Evolutionary conservation across 2,113 vertebrate species (phyloP).

Genomic region (Tupaia tana): DNA sequence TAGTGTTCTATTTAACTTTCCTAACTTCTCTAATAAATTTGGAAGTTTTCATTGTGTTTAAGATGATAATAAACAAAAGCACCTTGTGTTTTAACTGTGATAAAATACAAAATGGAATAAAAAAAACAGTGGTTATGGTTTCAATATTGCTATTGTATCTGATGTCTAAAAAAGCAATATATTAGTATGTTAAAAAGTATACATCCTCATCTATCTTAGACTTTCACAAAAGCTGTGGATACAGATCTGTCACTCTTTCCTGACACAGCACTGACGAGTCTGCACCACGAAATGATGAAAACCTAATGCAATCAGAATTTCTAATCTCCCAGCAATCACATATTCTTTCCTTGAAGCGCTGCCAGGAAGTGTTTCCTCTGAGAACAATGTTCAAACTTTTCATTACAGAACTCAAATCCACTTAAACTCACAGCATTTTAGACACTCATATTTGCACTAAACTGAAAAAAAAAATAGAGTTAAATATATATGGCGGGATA

Average conservation of each 20-base stretch:
- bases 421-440: slow-evolving; percentile 58
- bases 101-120: slow-evolving; percentile 17
- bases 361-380: slow-evolving; percentile 63
- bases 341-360: slow-evolving; percentile 40
- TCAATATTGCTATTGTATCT: background rate
- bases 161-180: background rate
- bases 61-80: slow-evolving; percentile 23
- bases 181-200: background rate
- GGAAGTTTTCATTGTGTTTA: background rate
- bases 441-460: background rate
- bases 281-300: slow-evolving; percentile 54
- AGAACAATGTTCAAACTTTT: slow-evolving; percentile 65
- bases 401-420: slow-evolving; percentile 59
- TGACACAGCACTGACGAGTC: slow-evolving; percentile 11
- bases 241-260: slow-evolving; percentile 50
- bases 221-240: background rate
- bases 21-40: background rate
- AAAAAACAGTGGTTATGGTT: background rate
- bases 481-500: background rate
- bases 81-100: background rate
- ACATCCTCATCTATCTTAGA: background rate
- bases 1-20: background rate
- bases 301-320: slow-evolving; percentile 64
- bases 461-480: slow-evolving; percentile 12
- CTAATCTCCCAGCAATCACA: slow-evolving; percentile 66